These are phyloP conservation scores for Salpingus planirostris DNA, from an alignment of 2,888 invertebrate species.

Conservation along the genomic window DNA sequence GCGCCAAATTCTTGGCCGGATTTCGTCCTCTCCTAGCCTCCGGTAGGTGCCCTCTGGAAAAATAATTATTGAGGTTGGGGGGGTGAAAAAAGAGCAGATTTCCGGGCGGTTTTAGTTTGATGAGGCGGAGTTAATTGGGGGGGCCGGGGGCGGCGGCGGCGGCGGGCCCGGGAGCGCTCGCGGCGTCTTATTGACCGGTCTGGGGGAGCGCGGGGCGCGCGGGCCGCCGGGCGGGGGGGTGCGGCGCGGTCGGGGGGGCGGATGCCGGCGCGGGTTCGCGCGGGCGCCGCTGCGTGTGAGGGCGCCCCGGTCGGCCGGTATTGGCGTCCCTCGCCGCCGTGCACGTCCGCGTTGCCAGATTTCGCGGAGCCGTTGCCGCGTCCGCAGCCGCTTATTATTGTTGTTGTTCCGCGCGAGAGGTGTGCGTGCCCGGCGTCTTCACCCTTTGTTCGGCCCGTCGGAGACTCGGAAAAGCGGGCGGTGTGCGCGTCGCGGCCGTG, in stretches of 20 bases:
- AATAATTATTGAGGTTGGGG: too few species aligned
- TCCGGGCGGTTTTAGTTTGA: too few species aligned
- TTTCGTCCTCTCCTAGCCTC: too few species aligned
- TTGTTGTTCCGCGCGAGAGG: not conserved
- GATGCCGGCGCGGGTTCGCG: conserved; percentile 17
- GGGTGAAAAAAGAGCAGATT: too few species aligned
- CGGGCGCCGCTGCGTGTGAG: conserved; percentile 38
- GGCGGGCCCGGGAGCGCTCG: conserved; percentile 24
- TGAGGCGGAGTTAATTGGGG: conserved; percentile 13
- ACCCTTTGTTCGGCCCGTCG: conserved; percentile 5
- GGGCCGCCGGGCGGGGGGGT: conserved; percentile 24
- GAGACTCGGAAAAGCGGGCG: conserved; percentile 9
- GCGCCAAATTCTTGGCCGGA: too few species aligned
- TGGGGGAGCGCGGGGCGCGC: conserved; percentile 27
- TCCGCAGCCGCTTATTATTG: conserved; percentile 4
- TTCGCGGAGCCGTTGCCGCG: conserved; percentile 33
- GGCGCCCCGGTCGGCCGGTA: conserved; percentile 36
- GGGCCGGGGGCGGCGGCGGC: conserved; percentile 8
- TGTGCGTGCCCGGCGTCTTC: conserved; percentile 9
- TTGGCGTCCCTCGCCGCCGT: conserved; percentile 36
- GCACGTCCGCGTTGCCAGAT: conserved; percentile 43
- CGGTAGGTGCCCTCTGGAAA: too few species aligned
- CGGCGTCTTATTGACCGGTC: conserved; percentile 40
- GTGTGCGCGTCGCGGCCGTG: conserved; percentile 2
- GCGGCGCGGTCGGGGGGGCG: conserved; percentile 37